phyloP scores from a whole-genome alignment of 1,140 invertebrate species.

The Spodoptera litura region DNA sequence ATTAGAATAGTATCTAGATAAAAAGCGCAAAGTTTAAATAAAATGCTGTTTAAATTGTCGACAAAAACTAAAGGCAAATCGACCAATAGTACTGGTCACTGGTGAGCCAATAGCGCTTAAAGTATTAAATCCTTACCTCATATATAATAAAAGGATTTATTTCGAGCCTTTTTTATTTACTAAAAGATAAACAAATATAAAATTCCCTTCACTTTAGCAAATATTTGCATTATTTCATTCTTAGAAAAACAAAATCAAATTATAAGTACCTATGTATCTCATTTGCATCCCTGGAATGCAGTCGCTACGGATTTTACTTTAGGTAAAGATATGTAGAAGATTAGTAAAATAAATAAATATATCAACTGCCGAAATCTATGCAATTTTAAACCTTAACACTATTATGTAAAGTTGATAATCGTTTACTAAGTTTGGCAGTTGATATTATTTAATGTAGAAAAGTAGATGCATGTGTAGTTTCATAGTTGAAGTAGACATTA shows the following conservation, averaged over 20 bases:
- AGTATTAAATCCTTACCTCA: too few relatives aligned
- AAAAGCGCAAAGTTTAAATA: too few relatives aligned
- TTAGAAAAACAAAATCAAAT: background rate
- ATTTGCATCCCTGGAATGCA: conserved; percentile 53
- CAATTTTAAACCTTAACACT: background rate
- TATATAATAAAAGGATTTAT: too few relatives aligned
- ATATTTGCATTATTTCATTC: background rate
- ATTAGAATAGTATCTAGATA: too few relatives aligned
- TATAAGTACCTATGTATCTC: conserved; percentile 19
- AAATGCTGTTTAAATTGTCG: too few relatives aligned
- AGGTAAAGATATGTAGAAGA: conserved; percentile 48
- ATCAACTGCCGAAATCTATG: background rate
- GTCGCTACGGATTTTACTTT: conserved; percentile 56
- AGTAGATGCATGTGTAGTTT: background rate
- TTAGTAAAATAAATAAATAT: background rate
- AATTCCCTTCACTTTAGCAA: too few relatives aligned
- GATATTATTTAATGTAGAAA: background rate
- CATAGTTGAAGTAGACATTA: too few relatives aligned
- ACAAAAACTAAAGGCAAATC: too few relatives aligned
- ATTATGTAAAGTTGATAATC: background rate
- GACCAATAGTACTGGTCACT: too few relatives aligned
- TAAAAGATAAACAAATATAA: too few relatives aligned
- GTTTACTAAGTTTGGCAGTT: background rate
- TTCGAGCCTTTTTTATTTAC: too few relatives aligned
- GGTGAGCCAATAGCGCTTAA: too few relatives aligned